A percentile compares a stretch with the other conserved stretches of the same genome.
Evolutionary conservation across 2,797 vertebrate species (phyloP).

Genomic region (Peromyscus eremicus): DNA sequence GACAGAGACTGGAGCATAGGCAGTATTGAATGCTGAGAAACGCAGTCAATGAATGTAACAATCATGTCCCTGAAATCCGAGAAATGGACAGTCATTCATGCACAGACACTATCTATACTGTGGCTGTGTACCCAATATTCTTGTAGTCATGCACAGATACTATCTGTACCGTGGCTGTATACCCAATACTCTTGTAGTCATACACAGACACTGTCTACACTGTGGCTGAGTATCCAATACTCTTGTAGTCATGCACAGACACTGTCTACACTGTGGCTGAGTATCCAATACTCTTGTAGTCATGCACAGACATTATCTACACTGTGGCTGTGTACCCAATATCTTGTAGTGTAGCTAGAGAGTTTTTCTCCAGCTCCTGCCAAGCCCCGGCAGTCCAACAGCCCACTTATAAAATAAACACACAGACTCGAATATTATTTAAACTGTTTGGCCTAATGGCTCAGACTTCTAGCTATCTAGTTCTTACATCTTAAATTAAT

Average conservation of each 20-base stretch:
- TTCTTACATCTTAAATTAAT: no score
- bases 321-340: not conserved
- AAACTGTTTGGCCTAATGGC: no score
- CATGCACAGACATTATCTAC: not conserved
- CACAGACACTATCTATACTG: not conserved
- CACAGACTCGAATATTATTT: no score
- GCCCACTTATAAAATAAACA: no score
- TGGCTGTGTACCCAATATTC: not conserved
- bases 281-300: not conserved
- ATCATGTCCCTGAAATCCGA: not conserved
- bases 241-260: not conserved
- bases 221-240: no score
- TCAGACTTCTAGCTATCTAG: no score
- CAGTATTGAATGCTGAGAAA: conserved; percentile 22
- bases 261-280: accelerated
- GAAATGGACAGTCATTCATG: not conserved
- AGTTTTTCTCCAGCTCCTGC: no score
- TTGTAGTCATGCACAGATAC: not conserved
- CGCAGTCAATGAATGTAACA: not conserved
- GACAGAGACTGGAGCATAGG: not conserved
- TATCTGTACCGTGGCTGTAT: no score
- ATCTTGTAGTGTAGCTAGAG: not conserved
- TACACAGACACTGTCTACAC: not conserved
- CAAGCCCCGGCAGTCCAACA: no score
- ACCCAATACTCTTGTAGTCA: no score